phyloP scores from a whole-genome alignment of 2,888 invertebrate species.

The Augiades crinisus region DNA sequence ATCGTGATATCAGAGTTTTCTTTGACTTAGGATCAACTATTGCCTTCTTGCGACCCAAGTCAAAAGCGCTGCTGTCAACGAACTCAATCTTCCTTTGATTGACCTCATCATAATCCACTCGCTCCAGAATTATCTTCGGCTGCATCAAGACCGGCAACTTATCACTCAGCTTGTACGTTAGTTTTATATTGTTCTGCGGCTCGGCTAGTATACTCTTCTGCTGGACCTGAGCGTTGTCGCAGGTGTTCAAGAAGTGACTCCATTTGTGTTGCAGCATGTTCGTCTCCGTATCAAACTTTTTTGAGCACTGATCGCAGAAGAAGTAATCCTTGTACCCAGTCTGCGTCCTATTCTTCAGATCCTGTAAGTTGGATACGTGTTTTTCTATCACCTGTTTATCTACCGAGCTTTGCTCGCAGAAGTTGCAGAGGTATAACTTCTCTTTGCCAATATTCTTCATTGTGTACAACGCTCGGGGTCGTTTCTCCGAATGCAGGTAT shows the following conservation, averaged over 20 bases:
- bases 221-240: slow-evolving; percentile 43
- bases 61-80: not conserved
- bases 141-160: slow-evolving; percentile 49
- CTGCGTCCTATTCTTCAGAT: slow-evolving; percentile 53
- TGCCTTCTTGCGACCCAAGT: slow-evolving; percentile 39
- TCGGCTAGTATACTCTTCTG: not conserved
- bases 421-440: slow-evolving; percentile 57
- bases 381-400: slow-evolving; percentile 49
- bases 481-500: slow-evolving; percentile 51
- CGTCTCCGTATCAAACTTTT: slow-evolving; percentile 57
- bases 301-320: slow-evolving; percentile 62
- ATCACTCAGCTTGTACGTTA: slow-evolving; percentile 45
- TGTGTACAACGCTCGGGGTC: slow-evolving; percentile 46
- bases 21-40: slow-evolving; percentile 49
- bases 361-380: slow-evolving; percentile 52
- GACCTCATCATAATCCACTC: slow-evolving; percentile 34
- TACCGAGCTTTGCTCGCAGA: slow-evolving; percentile 56
- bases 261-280: slow-evolving; percentile 68
- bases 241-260: slow-evolving; percentile 58
- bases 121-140: slow-evolving; percentile 50
- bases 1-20: slow-evolving; percentile 56
- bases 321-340: slow-evolving; percentile 62
- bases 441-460: slow-evolving; percentile 48
- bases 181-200: slow-evolving; percentile 21
- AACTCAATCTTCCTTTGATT: slow-evolving; percentile 20